phyloP scores from a whole-genome alignment of 64 coral and sea anemone species.

The Pocillopora verrucosa region DNA sequence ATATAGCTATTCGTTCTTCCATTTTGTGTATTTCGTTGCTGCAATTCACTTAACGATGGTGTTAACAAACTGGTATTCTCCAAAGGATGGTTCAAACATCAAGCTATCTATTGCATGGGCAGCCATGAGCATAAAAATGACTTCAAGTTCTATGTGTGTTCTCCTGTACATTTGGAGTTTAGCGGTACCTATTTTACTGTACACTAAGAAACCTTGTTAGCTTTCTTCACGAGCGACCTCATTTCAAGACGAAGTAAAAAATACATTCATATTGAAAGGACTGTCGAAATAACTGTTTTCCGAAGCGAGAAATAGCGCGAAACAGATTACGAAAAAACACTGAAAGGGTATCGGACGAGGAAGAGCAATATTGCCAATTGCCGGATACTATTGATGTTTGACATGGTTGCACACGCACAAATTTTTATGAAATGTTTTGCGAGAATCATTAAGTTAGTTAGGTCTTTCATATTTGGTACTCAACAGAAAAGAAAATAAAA shows the following conservation, averaged over 20 bases:
- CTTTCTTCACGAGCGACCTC: neutral
- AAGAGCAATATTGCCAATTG: no score
- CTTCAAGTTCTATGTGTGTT: slow-evolving; percentile 77
- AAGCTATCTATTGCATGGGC: slow-evolving; percentile 93
- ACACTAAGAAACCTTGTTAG: slow-evolving; percentile 35
- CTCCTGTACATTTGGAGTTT: slow-evolving; percentile 90
- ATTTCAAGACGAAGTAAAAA: no score
- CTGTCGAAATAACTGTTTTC: neutral
- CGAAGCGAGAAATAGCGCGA: neutral
- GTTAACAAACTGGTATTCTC: slow-evolving; percentile 94
- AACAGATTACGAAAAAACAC: no score
- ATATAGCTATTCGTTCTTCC: slow-evolving; percentile 88
- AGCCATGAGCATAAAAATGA: slow-evolving; percentile 98
- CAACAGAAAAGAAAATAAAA: no score
- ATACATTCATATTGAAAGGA: neutral
- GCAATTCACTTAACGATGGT: slow-evolving; percentile 85
- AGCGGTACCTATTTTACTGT: slow-evolving; percentile 38
- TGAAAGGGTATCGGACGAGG: no score
- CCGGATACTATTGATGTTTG: no score
- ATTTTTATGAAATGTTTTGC: no score
- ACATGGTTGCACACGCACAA: no score
- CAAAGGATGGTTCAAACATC: slow-evolving; percentile 78
- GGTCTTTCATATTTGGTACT: no score
- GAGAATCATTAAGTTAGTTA: no score
- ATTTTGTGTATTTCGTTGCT: slow-evolving; percentile 85